Conservation (phyloP, 2,797 vertebrate species). For the Lateolabrax maculatus region DNA sequence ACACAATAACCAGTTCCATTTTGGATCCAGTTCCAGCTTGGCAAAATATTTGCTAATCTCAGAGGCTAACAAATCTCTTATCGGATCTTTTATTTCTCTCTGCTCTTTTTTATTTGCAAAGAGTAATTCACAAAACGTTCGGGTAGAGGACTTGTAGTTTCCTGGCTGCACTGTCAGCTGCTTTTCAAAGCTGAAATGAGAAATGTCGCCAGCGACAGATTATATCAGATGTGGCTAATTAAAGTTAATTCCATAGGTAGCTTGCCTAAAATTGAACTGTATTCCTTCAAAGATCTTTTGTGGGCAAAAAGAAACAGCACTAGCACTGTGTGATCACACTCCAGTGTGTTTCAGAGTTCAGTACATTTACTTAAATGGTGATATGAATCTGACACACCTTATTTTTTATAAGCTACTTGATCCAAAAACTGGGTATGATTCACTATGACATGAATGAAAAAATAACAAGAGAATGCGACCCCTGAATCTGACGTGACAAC, state of each 20-base stretch:
- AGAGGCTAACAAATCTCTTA: not conserved
- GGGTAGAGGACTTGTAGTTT: not conserved
- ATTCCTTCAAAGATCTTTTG: not conserved
- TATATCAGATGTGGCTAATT: not conserved
- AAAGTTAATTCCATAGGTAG: not conserved
- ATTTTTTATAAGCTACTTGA: not conserved
- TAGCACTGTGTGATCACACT: not conserved
- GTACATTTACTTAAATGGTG: not conserved
- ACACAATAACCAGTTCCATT: constrained; percentile 4
- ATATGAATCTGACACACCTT: not conserved
- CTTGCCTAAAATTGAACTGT: not conserved
- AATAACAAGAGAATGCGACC: not conserved
- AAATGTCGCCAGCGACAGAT: not conserved
- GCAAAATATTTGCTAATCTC: constrained; percentile 2
- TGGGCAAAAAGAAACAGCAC: not conserved
- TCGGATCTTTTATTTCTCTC: not conserved
- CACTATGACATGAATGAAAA: not conserved
- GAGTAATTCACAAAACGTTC: not conserved
- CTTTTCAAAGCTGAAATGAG: not conserved
- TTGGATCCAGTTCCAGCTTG: constrained; percentile 7
- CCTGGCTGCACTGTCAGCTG: not conserved
- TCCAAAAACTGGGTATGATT: not conserved
- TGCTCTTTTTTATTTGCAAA: not conserved
- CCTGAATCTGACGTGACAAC: not conserved
- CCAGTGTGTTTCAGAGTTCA: not conserved